Base-by-base conservation (phyloP, 2,113 vertebrate species). In the Parus major region DNA sequence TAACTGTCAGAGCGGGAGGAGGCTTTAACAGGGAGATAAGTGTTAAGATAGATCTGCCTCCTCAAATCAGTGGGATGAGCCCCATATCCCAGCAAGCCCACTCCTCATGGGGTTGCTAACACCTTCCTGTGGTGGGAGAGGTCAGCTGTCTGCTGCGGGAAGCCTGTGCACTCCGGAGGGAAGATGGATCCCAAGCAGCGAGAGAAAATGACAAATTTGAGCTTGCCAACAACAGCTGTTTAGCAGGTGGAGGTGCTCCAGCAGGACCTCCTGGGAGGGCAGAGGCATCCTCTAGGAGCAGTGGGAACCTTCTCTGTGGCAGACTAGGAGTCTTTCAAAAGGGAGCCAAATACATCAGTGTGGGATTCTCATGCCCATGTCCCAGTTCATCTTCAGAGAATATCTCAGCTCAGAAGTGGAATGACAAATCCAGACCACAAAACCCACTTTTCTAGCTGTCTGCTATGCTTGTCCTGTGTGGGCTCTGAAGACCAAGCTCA, bases 21-120 rank as follows among this genome's bases (percentile, higher is more conserved):
- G 83, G 88, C 94, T 95, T 82, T 82, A 78, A 82, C 70, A 21
- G 25, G 60, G 75, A 97, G 96, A 98, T 98, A 98, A 97, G 94
- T 77, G 71, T 94, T 80, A 92, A 90, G 84, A 92, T 93, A 85
- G 70, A 82, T 76, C 77, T 77, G 95, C 86, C 96, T 96, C 73
- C 87, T 63, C 4, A 29, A 82, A 80, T 92, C 80, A 87, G 96
- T 90, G 94, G 94, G 96, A 96, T 85, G 95, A 93, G 92, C 77
- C 86, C 90, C 91, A 84, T 86, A 96, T 93, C 94, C 86, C 29
- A 9, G 52, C 10, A 3, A 77, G 49, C 79, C 92, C 90, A 41
- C 92, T 96, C 81, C 89, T 97, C 17, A 7, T 0, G 2, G 33
- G 55, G 56, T 22, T 91, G 96, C 97, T 98, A 97, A 97, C 23